Evolutionary conservation across 1,140 invertebrate genomes (phyloP).

Genomic region (Aphaenogaster rudis): DNA sequence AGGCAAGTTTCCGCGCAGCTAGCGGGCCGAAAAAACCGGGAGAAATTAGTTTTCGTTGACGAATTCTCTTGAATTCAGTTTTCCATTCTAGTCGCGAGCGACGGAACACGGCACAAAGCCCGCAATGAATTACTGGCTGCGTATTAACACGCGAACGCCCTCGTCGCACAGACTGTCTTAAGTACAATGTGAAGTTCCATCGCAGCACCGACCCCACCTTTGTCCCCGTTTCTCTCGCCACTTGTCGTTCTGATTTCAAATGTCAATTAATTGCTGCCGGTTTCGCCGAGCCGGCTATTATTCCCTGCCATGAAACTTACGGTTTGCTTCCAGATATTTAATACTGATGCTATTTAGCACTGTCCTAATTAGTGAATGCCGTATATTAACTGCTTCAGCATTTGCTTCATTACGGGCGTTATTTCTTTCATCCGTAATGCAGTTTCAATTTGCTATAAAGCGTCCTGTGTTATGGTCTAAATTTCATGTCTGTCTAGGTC

Average conservation of each 20-base stretch:
- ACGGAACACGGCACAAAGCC: background rate
- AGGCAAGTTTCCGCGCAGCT: background rate
- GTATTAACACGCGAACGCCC: conserved; percentile 33
- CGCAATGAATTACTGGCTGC: conserved; percentile 19
- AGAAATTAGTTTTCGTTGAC: background rate
- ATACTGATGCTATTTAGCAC: conserved; percentile 25
- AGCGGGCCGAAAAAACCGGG: background rate
- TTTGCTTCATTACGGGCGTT: background rate
- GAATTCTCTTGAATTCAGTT: conserved; percentile 22
- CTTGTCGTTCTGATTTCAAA: conserved; percentile 46
- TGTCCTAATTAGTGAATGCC: conserved; percentile 3
- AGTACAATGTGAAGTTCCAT: conserved; percentile 29
- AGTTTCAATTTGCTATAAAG: background rate
- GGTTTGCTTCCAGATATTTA: conserved; percentile 4
- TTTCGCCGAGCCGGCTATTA: background rate
- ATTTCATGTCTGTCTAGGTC: background rate
- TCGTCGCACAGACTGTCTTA: conserved; percentile 18
- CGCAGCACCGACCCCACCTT: conserved; percentile 8
- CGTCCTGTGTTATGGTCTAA: background rate
- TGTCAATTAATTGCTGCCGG: conserved; percentile 39
- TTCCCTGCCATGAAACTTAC: background rate
- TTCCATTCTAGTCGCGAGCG: background rate
- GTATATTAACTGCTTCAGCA: background rate
- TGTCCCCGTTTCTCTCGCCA: conserved; percentile 36
- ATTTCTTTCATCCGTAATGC: background rate